Evolutionary conservation across 1,140 invertebrate species (phyloP), one percentile per base, ranked within the genome.

Genomic region (Drosophila varians): DNA sequence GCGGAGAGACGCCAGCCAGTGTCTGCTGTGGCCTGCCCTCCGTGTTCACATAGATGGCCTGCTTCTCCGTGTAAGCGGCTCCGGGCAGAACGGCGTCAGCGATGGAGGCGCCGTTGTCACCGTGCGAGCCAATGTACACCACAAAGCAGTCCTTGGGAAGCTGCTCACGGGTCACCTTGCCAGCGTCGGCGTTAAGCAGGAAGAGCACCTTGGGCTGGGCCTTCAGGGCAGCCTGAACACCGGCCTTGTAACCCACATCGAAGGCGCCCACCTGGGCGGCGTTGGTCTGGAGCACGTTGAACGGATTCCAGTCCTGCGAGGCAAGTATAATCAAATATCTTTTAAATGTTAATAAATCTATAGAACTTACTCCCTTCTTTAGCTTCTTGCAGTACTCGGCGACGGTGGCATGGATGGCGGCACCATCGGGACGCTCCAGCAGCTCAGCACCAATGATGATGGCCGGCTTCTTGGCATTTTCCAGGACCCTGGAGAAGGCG

Each of bases 11-110:
- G 11, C 98, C 98, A 3, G 94, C 93, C 38, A 96, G 92, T 1
- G 98, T 98, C 93, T 98, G 95, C 92, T 99, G 99, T n/a, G 98
- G 94, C 54, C 99, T 93, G 7, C 99, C 99, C 93, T 99, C 99
- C 0, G 97, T 99, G 92, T 99, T 99, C 0, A 99, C 97, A 92
- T 98, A 99, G 11, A 96, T 99, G 6, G 93, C 98, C 91, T 97
- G 95, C 92, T 99, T 99, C 93, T 99, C 99, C 1, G 99, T 99
- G 91, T 99, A 99, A 0, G 99, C 98, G n/a, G 97, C 97, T 55
- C 97, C 98, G 14, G 99, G 98, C 2, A 99, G 92, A 58, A 99
- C 94, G 12, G 97, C 94, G 92, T 99, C 98, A 56, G 99, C 98
- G 66, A 98, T 96, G 49, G 94, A 92, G 8, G 99, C 99, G 66